Base-by-base conservation (phyloP, 2,797 vertebrate species). In the Meda fulgida region DNA sequence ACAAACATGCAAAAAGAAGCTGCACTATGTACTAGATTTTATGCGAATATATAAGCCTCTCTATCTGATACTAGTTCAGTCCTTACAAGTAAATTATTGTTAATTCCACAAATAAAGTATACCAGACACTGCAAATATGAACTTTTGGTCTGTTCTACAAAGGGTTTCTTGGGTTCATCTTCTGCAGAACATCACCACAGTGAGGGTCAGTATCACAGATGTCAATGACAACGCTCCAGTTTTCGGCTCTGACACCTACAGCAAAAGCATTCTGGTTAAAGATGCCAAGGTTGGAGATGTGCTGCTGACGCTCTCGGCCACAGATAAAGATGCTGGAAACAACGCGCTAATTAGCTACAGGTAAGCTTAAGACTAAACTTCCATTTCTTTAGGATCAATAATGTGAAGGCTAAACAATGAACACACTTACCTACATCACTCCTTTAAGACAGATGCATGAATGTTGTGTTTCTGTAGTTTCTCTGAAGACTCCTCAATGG, bases 271-370 rank as follows among this genome's bases (percentile, higher is more conserved):
- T 66, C 89, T 0, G 21, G 81, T 94, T 85, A 93, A 92, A 21
- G 91, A 93, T 0, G 92, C 92, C 0, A 84, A 90, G 81, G 87
- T 90, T 29, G 95, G 95, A 81, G 63, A 60, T 0, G 66, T 90
- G 87, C 87, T 96, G 67, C 82, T 96, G 29, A 91, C 77, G 0
- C 89, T 96, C 78, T 87, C 86, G 7, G 96, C 95, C 79, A 90
- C 88, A 0, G 96, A 96, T 90, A 69, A 26, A 5, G 96, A 96
- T 8, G 0, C 7, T 1, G 94, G 94, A 21, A 78, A 89, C 81
- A 96, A 96, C 55, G 88, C 95, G 0, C n/a, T 92, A 60, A 89
- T 96, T 91, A 88, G 86, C 0, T 96, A 96, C 93, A 96, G 95
- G 96, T 96, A 87, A 51, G 80, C 19, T 16, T 31, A 36, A 67